Evolutionary conservation across 1,140 invertebrate genomes (phyloP).

Genomic region (Nasonia longicornis): DNA sequence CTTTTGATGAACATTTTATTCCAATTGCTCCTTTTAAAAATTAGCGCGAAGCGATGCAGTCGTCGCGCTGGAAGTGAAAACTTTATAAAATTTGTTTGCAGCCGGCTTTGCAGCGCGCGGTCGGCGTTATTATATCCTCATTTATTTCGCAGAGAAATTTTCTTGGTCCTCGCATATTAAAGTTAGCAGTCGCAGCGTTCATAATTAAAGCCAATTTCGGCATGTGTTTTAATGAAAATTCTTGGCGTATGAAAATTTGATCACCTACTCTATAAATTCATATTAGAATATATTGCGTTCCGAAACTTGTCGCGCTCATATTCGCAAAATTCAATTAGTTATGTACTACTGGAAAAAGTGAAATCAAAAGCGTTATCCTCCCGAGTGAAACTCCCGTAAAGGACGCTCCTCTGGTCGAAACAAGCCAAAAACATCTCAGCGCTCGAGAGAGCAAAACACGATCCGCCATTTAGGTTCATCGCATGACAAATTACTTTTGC

Average conservation of each 20-base stretch:
- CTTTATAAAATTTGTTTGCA: background rate
- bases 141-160: background rate
- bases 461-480: background rate
- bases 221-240: conserved; percentile 21
- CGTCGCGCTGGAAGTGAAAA: background rate
- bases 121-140: background rate
- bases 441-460: background rate
- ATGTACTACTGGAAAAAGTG: no score
- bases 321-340: no score
- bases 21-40: background rate
- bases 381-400: no score
- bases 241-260: background rate
- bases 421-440: background rate
- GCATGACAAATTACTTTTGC: conserved; percentile 23
- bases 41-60: background rate
- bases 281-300: background rate
- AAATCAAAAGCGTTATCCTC: no score
- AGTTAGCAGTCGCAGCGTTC: background rate
- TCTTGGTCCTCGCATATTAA: background rate
- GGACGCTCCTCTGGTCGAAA: background rate
- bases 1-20: conserved; percentile 23
- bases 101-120: no score
- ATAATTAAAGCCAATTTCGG: conserved; percentile 11
- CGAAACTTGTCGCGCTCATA: background rate
- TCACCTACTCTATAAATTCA: background rate